Percentiles rank a stretch among this genome's conserved stretches.
phyloP scores from a whole-genome alignment of 2,113 vertebrate genomes.

The Hassar affinis region DNA sequence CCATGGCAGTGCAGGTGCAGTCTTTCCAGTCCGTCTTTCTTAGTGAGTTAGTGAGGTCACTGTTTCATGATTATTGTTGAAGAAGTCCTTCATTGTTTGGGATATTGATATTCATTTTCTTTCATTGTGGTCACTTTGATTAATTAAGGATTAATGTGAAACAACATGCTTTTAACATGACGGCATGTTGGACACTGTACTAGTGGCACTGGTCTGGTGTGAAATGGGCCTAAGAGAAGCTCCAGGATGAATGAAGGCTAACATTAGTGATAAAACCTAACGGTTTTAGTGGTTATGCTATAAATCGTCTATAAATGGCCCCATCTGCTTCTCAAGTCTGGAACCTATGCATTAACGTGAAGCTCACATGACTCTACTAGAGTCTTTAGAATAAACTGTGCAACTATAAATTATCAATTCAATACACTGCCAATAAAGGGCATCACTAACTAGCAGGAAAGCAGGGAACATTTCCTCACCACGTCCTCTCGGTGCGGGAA shows the following conservation, averaged over 20 bases:
- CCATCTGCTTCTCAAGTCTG: neutral
- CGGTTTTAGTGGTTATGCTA: too few species aligned
- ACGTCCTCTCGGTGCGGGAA: constrained; percentile 76
- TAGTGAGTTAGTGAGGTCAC: too few species aligned
- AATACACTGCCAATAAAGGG: neutral
- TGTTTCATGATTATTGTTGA: too few species aligned
- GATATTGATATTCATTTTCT: too few species aligned
- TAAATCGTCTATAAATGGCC: neutral
- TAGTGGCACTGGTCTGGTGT: neutral
- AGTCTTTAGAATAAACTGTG: neutral
- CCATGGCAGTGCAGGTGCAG: too few species aligned
- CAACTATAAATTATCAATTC: neutral
- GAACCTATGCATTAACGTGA: neutral
- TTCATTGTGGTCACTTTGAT: too few species aligned
- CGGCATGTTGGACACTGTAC: neutral
- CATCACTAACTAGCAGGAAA: neutral
- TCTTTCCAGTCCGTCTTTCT: too few species aligned
- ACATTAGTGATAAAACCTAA: neutral
- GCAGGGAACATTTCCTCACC: constrained; percentile 59
- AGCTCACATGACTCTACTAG: neutral
- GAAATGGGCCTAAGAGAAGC: neutral
- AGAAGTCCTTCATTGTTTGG: too few species aligned
- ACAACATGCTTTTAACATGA: neutral
- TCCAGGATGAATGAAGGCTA: neutral
- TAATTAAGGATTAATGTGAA: neutral